These are phyloP conservation scores for Theristus sp. DNA, from an alignment of 2,888 invertebrate species.

Conservation along the genomic window DNA sequence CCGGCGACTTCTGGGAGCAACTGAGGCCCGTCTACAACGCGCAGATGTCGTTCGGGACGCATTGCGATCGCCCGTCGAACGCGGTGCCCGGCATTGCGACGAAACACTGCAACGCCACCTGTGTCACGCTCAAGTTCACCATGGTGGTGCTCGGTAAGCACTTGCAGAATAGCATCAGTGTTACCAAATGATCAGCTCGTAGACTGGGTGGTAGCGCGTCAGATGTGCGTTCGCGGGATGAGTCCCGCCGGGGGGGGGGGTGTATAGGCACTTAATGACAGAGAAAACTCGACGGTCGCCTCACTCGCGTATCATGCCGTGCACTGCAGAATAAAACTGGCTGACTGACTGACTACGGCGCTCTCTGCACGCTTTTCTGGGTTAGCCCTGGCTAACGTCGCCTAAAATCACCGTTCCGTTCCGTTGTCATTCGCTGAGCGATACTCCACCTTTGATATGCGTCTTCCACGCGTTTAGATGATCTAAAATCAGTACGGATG, in stretches of 20 bases:
- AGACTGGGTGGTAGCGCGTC: neutral
- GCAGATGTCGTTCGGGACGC: neutral
- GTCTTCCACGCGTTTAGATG: no score
- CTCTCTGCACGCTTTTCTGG: no score
- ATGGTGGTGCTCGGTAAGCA: neutral
- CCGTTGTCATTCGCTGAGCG: no score
- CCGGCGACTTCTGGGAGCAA: neutral
- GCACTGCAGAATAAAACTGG: no score
- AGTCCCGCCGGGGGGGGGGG: neutral
- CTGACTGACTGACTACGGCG: no score
- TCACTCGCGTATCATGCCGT: no score
- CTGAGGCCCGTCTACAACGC: neutral
- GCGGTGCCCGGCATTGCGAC: neutral
- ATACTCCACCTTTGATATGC: no score
- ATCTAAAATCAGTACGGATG: no score
- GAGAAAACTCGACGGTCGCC: neutral
- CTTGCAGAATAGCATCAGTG: no score
- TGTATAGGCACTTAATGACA: neutral
- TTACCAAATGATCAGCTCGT: neutral
- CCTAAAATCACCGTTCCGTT: no score
- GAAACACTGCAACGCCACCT: neutral
- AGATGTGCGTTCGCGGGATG: neutral
- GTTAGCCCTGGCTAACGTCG: no score
- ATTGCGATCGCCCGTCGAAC: neutral
- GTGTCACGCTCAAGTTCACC: neutral